Percentiles rank a stretch among this genome's conserved stretches.
These are phyloP conservation scores for Brachionus rubens DNA, from an alignment of 1,140 invertebrate genomes.

Conservation along the genomic window DNA sequence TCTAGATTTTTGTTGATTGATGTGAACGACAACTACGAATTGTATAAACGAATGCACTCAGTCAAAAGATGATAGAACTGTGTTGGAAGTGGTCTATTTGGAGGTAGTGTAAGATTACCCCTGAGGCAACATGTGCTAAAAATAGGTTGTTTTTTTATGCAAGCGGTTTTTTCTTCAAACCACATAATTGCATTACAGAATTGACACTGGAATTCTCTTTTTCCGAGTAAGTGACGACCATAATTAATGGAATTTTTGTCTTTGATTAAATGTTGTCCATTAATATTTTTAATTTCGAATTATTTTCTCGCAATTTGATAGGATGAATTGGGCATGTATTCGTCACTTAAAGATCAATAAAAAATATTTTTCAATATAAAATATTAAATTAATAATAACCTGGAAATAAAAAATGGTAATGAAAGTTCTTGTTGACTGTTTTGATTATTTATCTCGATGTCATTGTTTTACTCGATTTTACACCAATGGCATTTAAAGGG, in stretches of 20 bases:
- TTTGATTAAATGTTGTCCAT: neutral
- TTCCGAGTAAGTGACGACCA: neutral
- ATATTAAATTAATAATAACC: no score
- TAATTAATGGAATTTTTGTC: neutral
- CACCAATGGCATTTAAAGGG: no score
- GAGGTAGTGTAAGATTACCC: neutral
- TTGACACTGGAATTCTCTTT: neutral
- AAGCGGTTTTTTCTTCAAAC: neutral
- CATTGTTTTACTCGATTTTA: no score
- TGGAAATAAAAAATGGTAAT: no score
- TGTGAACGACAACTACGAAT: neutral
- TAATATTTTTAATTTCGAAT: constrained; percentile 5
- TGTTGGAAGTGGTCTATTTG: neutral
- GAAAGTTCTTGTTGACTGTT: no score
- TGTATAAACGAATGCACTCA: constrained; percentile 4
- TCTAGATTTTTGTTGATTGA: neutral
- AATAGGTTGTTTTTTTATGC: neutral
- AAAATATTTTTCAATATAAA: no score
- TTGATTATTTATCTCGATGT: no score
- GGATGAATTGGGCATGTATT: neutral
- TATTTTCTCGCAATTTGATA: neutral
- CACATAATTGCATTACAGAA: constrained; percentile 7
- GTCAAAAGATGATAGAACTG: neutral
- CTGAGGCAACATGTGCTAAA: constrained; percentile 1
- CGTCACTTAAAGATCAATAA: constrained; percentile 3